phyloP scores from a whole-genome alignment of 2,113 vertebrate genomes.

The Addax nasomaculatus region DNA sequence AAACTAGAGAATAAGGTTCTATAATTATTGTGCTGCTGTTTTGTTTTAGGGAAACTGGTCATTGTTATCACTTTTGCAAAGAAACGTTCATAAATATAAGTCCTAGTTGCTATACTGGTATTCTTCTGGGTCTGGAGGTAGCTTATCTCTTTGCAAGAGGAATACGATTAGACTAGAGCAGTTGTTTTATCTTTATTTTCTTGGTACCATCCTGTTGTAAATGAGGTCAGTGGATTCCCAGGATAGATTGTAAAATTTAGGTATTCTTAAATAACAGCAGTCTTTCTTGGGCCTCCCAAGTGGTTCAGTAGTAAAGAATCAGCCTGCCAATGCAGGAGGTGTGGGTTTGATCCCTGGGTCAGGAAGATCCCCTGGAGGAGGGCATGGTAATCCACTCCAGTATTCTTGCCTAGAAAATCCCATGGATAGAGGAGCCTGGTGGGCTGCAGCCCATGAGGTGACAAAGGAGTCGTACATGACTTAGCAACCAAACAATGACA shows the following conservation, averaged over 20 bases:
- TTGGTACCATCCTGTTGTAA: neutral
- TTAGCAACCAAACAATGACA: neutral
- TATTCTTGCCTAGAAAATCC: neutral
- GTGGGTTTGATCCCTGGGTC: neutral
- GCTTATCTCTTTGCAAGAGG: neutral
- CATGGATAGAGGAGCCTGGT: neutral
- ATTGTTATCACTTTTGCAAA: neutral
- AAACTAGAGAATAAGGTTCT: neutral
- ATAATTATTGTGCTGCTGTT: neutral
- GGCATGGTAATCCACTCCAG: neutral
- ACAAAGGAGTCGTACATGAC: neutral
- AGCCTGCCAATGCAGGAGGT: neutral
- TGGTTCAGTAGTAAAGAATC: neutral
- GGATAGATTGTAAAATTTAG: neutral
- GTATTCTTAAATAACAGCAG: neutral
- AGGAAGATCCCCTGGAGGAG: neutral
- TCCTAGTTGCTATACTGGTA: neutral
- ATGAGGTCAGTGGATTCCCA: neutral
- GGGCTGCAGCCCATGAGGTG: neutral
- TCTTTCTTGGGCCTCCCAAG: neutral
- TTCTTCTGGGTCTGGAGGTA: neutral
- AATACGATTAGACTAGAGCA: neutral
- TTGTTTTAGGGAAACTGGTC: neutral
- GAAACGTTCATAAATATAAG: neutral
- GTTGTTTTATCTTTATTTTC: neutral